Evolutionary conservation across 2,888 invertebrate species (phyloP).

Genomic region (Agapostemon virescens): DNA sequence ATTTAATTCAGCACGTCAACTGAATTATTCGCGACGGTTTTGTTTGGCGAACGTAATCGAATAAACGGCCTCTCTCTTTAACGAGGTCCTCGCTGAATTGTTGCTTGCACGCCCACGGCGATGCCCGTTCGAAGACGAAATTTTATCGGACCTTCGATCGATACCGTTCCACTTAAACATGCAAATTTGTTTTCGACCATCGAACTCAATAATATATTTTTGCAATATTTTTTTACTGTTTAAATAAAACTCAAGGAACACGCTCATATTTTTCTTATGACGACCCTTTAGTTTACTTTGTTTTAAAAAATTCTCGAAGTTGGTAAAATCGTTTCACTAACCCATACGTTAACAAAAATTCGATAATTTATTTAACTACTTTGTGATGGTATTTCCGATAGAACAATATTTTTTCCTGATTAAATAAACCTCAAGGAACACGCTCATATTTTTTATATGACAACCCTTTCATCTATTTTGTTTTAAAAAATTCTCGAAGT

Average conservation of each 20-base stretch:
- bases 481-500: neutral
- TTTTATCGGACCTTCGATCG: neutral
- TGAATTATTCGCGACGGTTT: neutral
- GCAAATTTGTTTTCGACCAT: neutral
- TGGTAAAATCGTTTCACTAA: neutral
- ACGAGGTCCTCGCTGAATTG: neutral
- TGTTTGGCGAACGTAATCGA: neutral
- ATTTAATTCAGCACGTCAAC: neutral
- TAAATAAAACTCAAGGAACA: neutral
- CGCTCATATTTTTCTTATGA: rapidly evolving
- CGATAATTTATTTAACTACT: too few species aligned
- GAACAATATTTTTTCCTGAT: neutral
- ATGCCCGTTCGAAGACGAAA: neutral
- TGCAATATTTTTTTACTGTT: neutral
- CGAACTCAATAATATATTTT: neutral
- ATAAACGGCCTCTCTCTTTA: neutral
- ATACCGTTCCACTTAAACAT: neutral
- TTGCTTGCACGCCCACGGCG: neutral
- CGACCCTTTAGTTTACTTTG: neutral
- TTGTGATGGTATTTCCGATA: too few species aligned
- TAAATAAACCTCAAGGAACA: neutral
- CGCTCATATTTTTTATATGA: rapidly evolving
- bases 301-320: neutral
- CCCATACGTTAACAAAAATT: neutral
- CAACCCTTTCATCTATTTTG: neutral